Evolutionary conservation across 1,140 invertebrate genomes (phyloP).

Genomic region (Heterodera carotae): DNA sequence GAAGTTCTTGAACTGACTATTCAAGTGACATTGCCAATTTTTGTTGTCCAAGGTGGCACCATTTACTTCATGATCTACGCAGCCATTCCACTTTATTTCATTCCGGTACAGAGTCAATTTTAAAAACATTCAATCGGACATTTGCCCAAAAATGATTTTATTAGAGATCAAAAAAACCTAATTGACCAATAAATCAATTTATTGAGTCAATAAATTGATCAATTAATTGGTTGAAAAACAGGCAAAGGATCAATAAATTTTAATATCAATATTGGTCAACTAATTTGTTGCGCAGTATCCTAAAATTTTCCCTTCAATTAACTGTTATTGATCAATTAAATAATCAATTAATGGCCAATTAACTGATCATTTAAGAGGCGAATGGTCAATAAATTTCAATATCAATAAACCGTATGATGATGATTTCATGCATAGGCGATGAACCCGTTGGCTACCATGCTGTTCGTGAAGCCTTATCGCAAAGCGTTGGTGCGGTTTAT

Average conservation of each 20-base stretch:
- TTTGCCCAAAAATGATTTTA: neutral
- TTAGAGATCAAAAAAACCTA: neutral
- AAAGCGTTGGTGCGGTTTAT: slow-evolving; percentile 8
- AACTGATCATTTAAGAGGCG: no score
- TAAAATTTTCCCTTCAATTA: no score
- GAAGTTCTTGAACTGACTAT: slow-evolving; percentile 25
- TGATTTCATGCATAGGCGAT: no score
- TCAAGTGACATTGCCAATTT: slow-evolving; percentile 19
- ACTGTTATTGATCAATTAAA: no score
- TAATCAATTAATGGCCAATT: no score
- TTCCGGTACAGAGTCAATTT: slow-evolving; percentile 10
- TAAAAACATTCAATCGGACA: neutral
- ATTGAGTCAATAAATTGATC: no score
- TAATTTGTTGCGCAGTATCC: no score
- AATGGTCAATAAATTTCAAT: no score
- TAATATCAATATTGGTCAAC: no score
- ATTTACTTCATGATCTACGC: slow-evolving; percentile 27
- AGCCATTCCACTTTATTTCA: slow-evolving; percentile 27
- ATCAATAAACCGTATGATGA: neutral
- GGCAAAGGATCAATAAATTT: no score
- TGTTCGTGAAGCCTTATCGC: slow-evolving; percentile 21
- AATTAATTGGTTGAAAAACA: no score
- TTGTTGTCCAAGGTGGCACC: slow-evolving; percentile 5
- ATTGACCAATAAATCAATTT: no score
- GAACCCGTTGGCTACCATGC: slow-evolving; percentile 20